Conservation (phyloP, 2,797 vertebrate genomes). For the Notamacropus eugenii region DNA sequence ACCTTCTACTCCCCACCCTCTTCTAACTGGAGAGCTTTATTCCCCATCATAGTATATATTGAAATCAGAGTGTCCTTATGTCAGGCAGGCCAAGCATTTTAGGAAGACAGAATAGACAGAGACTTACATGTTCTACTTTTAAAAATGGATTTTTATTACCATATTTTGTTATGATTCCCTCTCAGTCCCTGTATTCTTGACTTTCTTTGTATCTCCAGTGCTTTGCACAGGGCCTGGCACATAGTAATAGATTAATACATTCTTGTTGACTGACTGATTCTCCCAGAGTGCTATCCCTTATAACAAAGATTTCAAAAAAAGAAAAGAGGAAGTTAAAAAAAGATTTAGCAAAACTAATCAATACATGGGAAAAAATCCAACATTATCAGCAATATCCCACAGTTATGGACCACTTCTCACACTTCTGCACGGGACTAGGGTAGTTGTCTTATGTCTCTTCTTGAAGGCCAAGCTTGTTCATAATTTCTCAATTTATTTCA, state of each 20-base stretch:
- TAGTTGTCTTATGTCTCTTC: neutral
- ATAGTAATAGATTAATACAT: neutral
- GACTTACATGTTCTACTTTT: neutral
- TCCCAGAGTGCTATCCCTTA: neutral
- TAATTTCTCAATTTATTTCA: neutral
- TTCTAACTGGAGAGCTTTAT: neutral
- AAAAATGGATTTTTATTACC: neutral
- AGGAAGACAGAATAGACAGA: neutral
- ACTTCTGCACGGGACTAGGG: neutral
- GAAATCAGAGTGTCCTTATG: neutral
- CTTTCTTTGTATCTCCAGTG: neutral
- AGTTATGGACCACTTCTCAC: neutral
- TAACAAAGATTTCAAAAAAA: neutral
- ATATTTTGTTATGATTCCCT: neutral
- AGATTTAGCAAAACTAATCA: neutral
- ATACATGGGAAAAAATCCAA: neutral
- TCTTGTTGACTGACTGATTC: neutral
- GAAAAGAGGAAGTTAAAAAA: neutral
- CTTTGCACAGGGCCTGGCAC: neutral
- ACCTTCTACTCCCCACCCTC: neutral
- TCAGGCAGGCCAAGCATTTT: neutral
- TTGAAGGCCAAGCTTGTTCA: neutral
- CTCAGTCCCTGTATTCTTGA: neutral
- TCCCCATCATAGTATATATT: neutral
- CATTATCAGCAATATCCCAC: neutral